Base-by-base conservation (phyloP, 2,113 vertebrate species). In the Microcebus tavaratra region DNA sequence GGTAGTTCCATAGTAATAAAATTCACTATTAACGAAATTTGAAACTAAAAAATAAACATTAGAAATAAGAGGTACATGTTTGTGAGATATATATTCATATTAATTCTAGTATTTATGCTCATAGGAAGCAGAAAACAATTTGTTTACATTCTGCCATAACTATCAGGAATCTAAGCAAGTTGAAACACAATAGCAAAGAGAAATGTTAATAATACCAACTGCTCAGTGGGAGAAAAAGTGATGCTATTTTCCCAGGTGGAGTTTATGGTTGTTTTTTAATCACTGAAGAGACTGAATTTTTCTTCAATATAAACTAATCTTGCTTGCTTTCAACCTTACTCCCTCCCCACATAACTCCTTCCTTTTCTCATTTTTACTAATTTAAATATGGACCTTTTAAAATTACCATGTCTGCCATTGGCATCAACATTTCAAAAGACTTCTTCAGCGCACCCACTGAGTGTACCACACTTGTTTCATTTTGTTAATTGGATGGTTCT, bases 231-330 rank as follows among this genome's bases (percentile, higher is more conserved):
- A 14, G 10, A 85, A 39, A n/a, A 73, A 91, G 45, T 53, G 48
- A 63, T 14, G 45, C 3, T 75, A 5, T 63, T 90, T 80, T 21
- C 63, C 18, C 31, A 53, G 75, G 57, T 61, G 4, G 34, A 76
- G 39, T 50, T 86, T 79, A n/a, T n/a, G 34, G 50, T 89, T 86
- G 14, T 76, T 29, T 61, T 96, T 92, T 95, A 92, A 85, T 95
- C 61, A 91, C 17, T 84, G 14, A 45, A 65, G 57, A 81, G 45
- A 15, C 20, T 25, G 55, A 63, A 53, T 39, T 91, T 90, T 85
- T 65, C 72, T 68, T 61, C 45, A 48, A 34, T 86, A 2, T 50
- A 86, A 84, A 92, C 13, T 87, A 53, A 91, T 57, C 18, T 63
- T 48, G 29, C n/a, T 94, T 86, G 15, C 36, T 91, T 93, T 93